A percentile compares a stretch with the other conserved stretches of the same genome.
These are phyloP conservation scores for Echinometra lucunter DNA, from an alignment of 53 echinoderm and acorn worm genomes.

Conservation along the genomic window DNA sequence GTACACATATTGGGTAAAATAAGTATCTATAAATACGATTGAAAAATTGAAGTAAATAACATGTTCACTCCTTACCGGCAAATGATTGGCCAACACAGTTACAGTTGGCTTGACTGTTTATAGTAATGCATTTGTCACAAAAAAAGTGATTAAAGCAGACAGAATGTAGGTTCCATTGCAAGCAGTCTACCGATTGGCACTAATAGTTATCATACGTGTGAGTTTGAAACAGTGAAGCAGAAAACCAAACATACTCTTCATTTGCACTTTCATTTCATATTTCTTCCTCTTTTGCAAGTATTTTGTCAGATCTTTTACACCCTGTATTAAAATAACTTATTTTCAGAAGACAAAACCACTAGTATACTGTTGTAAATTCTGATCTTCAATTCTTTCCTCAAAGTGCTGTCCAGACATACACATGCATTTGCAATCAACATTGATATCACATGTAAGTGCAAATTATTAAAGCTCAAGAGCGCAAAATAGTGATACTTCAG, in stretches of 20 bases:
- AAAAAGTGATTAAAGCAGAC: neutral
- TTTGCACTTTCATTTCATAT: neutral
- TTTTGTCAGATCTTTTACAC: neutral
- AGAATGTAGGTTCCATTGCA: neutral
- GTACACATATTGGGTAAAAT: neutral
- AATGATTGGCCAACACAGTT: neutral
- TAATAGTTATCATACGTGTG: neutral
- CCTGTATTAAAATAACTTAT: neutral
- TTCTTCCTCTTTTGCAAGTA: neutral
- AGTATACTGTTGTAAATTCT: too few species aligned
- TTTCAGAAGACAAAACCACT: neutral
- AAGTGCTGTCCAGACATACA: too few species aligned
- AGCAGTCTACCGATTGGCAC: neutral
- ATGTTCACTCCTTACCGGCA: neutral
- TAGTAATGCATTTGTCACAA: neutral
- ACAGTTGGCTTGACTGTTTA: neutral
- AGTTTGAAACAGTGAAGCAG: slow-evolving; percentile 9
- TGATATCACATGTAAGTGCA: neutral
- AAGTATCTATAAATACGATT: neutral
- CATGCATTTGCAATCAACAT: too few species aligned
- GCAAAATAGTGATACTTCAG: too few species aligned
- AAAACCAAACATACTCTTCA: neutral
- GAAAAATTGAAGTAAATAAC: neutral
- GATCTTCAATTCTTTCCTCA: too few species aligned
- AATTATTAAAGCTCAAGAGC: too few species aligned